Percentiles rank a stretch among this genome's conserved stretches.
Conservation (phyloP, 2,113 vertebrate genomes). For the Epinephelus moara region DNA sequence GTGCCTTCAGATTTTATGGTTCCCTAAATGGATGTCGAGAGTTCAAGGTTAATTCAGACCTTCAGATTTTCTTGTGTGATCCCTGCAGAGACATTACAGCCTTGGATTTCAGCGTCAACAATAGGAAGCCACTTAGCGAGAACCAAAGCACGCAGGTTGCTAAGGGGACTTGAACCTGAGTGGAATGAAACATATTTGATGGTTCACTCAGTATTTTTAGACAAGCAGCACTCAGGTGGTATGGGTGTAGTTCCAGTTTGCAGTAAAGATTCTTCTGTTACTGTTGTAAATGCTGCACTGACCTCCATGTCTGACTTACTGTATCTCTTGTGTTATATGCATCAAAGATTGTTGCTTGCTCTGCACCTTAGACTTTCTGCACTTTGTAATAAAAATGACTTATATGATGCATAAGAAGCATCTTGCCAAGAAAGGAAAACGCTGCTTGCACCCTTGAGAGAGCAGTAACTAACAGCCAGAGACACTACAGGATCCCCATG, state of each 20-base stretch:
- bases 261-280: neutral
- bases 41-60: constrained; percentile 35
- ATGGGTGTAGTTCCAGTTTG: neutral
- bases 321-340: constrained; percentile 13
- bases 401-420: constrained; percentile 46
- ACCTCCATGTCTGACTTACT: constrained; percentile 44
- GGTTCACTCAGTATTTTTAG: constrained; percentile 26
- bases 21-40: constrained; percentile 11
- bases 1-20: neutral
- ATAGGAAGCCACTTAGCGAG: constrained; percentile 52
- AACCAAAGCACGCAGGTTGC: constrained; percentile 32
- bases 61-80: constrained; percentile 37
- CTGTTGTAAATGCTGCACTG: constrained; percentile 37
- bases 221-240: neutral
- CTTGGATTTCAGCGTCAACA: constrained; percentile 47
- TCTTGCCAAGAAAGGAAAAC: constrained; percentile 48
- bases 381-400: constrained; percentile 67
- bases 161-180: constrained; percentile 27
- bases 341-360: constrained; percentile 40
- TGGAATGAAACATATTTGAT: constrained; percentile 30
- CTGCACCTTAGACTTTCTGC: constrained; percentile 49
- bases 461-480: constrained; percentile 45
- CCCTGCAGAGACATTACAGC: constrained; percentile 36
- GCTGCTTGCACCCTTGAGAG: constrained; percentile 43
- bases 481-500: neutral